Evolutionary conservation across 2,797 vertebrate species (phyloP).

Genomic region (Mormyrops boulengeri): DNA sequence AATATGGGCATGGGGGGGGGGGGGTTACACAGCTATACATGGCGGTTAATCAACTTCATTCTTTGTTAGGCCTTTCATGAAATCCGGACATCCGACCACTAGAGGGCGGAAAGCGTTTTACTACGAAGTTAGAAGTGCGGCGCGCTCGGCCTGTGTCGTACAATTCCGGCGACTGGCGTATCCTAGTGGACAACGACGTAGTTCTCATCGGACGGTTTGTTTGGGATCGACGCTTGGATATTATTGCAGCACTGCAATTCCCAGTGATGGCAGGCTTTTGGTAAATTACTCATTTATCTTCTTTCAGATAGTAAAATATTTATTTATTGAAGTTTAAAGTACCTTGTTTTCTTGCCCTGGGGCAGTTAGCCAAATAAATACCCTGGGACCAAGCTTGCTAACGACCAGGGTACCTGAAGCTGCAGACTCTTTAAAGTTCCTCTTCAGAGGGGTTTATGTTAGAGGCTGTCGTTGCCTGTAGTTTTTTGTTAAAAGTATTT

Average conservation of each 20-base stretch:
- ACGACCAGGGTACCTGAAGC: not conserved
- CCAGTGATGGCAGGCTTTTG: conserved; percentile 43
- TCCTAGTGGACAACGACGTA: not conserved
- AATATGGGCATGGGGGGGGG: not conserved
- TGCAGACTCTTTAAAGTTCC: not conserved
- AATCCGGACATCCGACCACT: conserved; percentile 10
- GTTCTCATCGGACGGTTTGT: conserved; percentile 36
- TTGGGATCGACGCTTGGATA: conserved; percentile 42
- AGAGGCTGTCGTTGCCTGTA: not conserved
- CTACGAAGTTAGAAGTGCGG: not conserved
- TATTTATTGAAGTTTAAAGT: not conserved
- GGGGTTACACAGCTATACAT: not conserved
- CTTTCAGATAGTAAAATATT: not conserved
- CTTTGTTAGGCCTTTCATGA: not conserved
- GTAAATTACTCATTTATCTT: conserved; percentile 30
- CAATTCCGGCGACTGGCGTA: conserved; percentile 46
- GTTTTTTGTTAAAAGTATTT: not conserved
- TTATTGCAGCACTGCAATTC: conserved; percentile 41
- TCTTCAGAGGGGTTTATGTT: not conserved
- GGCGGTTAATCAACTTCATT: not conserved
- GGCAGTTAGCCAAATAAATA: not conserved
- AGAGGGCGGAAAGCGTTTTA: not conserved
- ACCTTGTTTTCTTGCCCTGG: not conserved
- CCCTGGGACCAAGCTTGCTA: not conserved
- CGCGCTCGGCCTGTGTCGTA: conserved; percentile 39